A percentile compares a stretch with the other conserved stretches of the same genome.
Conservation (phyloP, 2,888 invertebrate genomes). For the Spisula solida region DNA sequence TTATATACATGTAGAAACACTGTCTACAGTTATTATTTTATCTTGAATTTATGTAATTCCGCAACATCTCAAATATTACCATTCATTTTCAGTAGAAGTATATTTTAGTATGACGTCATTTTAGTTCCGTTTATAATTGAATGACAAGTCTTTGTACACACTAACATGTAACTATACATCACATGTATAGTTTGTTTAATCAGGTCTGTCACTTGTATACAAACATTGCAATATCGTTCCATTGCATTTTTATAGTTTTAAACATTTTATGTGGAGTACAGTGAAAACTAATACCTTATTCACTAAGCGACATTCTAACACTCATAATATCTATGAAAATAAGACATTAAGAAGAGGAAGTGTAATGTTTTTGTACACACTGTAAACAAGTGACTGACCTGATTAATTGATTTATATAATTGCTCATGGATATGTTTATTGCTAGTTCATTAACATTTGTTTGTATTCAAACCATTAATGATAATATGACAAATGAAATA, state of each 20-base stretch:
- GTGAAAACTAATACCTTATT: too few species aligned
- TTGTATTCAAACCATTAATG: constrained; percentile 41
- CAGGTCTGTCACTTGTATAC: too few species aligned
- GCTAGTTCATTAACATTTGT: constrained; percentile 47
- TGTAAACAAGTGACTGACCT: too few species aligned
- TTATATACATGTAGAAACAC: background rate
- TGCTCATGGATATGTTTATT: constrained; percentile 12
- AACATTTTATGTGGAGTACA: too few species aligned
- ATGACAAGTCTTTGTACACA: background rate
- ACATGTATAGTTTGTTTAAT: too few species aligned
- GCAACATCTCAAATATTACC: background rate
- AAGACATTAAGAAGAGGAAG: too few species aligned
- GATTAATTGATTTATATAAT: too few species aligned
- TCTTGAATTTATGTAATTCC: background rate
- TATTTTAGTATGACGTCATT: constrained; percentile 34
- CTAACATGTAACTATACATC: background rate
- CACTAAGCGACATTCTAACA: too few species aligned
- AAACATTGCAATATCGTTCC: too few species aligned
- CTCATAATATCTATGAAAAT: too few species aligned
- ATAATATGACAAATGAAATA: constrained; percentile 44
- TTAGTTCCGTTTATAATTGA: constrained; percentile 4
- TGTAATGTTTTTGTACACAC: too few species aligned
- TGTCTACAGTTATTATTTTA: background rate
- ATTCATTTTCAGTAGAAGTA: constrained; percentile 32
- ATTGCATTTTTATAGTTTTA: too few species aligned